Evolutionary conservation across 37 sponge, comb jelly and placozoan species (phyloP).

Genomic region (Hormiphora californensis): DNA sequence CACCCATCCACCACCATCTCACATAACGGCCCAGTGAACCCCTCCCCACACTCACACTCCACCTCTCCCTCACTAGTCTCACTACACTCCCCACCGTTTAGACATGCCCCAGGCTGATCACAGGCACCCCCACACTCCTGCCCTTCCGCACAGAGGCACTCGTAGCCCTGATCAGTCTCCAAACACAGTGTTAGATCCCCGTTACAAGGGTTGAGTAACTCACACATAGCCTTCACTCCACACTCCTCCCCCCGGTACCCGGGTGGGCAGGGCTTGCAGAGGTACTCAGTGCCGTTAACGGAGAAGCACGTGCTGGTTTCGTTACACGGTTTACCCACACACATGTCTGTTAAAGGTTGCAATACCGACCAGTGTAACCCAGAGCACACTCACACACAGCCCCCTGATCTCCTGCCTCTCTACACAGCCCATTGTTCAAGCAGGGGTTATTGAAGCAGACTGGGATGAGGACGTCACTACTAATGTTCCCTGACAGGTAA

Average conservation of each 20-base stretch:
- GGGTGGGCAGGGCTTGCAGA: not conserved
- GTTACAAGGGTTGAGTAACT: not conserved
- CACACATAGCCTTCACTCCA: constrained; percentile 15
- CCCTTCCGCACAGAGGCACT: constrained; percentile 35
- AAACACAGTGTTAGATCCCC: not conserved
- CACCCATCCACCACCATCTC: constrained; percentile 5
- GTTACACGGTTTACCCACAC: constrained; percentile 34
- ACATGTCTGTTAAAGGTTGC: not conserved
- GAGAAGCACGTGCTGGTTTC: constrained; percentile 35
- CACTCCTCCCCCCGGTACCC: constrained; percentile 43
- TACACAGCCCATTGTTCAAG: not conserved
- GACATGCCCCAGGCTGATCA: not conserved
- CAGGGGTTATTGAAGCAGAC: constrained; percentile 48
- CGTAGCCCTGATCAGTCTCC: constrained; percentile 17
- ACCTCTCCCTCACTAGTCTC: not conserved
- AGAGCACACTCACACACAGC: not conserved
- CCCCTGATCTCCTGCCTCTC: constrained; percentile 7
- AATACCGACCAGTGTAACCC: not conserved
- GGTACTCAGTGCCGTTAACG: not conserved
- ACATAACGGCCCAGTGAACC: not conserved
- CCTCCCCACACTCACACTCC: constrained; percentile 14
- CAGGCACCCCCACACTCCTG: not conserved
- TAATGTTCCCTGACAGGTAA: not conserved
- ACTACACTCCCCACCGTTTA: not conserved
- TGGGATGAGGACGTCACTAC: not conserved